A percentile compares a stretch with the other conserved stretches of the same genome.
Conservation (phyloP, 2,888 invertebrate genomes). For the Leptopterna dolabrata region DNA sequence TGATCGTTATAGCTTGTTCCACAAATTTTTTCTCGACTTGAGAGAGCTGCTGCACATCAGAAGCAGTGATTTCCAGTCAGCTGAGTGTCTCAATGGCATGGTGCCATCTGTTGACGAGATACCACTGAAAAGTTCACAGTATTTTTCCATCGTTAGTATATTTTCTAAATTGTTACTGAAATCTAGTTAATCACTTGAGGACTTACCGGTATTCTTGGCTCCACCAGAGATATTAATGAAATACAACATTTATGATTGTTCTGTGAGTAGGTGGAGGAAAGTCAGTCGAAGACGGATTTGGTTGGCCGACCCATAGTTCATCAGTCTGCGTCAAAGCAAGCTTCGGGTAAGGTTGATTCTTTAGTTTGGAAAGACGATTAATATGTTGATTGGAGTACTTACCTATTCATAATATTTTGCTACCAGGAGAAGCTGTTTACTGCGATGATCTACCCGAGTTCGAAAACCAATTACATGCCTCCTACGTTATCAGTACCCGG, state of each 20-base stretch:
- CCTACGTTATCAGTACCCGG: slow-evolving; percentile 82
- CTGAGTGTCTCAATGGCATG: slow-evolving; percentile 63
- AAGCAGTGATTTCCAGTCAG: slow-evolving; percentile 1
- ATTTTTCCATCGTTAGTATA: slow-evolving; percentile 70
- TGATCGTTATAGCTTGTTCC: slow-evolving; percentile 67
- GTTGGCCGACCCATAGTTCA: slow-evolving; percentile 87
- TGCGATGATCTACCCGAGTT: slow-evolving; percentile 87
- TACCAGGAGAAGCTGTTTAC: slow-evolving; percentile 85
- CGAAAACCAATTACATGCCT: slow-evolving; percentile 83
- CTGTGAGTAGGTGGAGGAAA: slow-evolving; percentile 67
- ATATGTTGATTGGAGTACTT: background rate
- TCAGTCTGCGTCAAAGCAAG: slow-evolving; percentile 86
- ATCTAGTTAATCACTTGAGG: background rate
- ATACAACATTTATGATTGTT: background rate
- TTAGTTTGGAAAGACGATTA: background rate
- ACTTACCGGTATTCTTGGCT: background rate
- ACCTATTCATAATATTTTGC: no score
- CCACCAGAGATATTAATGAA: background rate
- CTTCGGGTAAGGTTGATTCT: slow-evolving; percentile 70
- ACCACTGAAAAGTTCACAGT: slow-evolving; percentile 79
- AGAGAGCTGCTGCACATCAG: slow-evolving; percentile 29
- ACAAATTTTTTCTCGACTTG: slow-evolving; percentile 70
- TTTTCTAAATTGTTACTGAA: background rate
- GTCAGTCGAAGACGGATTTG: slow-evolving; percentile 75
- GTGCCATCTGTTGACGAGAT: slow-evolving; percentile 71